These are phyloP conservation scores for Ypsolopha sequella DNA, from an alignment of 2,888 invertebrate species.

Conservation along the genomic window DNA sequence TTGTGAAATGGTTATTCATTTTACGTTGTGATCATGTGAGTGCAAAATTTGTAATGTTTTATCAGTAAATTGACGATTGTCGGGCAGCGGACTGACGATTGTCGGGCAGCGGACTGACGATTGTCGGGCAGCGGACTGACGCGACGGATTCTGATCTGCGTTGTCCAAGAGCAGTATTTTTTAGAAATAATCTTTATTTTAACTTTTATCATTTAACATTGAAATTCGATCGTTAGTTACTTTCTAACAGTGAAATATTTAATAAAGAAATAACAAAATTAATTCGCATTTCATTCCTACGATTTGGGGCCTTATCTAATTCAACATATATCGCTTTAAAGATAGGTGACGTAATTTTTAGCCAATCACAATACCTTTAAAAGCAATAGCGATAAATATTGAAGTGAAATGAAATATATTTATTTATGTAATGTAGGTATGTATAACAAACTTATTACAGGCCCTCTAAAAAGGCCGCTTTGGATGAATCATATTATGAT, in stretches of 20 bases:
- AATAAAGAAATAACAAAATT: constrained; percentile 66
- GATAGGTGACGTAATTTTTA: neutral
- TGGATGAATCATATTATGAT: no score
- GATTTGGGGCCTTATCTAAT: no score
- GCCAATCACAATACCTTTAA: no score
- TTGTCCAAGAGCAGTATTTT: constrained; percentile 69
- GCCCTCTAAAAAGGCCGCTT: no score
- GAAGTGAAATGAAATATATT: no score
- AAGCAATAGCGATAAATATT: no score
- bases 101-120: constrained; percentile 55
- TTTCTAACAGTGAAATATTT: constrained; percentile 71
- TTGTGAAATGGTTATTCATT: constrained; percentile 62
- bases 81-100: no score
- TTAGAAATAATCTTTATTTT: constrained; percentile 55
- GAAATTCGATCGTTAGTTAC: constrained; percentile 68
- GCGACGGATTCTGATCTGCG: constrained; percentile 47
- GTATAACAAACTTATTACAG: no score
- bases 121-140: constrained; percentile 55
- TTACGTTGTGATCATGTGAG: constrained; percentile 68
- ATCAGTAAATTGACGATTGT: constrained; percentile 48
- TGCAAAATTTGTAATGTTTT: constrained; percentile 58
- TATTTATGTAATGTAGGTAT: no score
- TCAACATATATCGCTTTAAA: no score
- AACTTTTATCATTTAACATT: constrained; percentile 51
- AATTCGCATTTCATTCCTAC: constrained; percentile 34